Base-by-base conservation (phyloP, 92 coral and sea anemone genomes). In the Diadumene lineata region DNA sequence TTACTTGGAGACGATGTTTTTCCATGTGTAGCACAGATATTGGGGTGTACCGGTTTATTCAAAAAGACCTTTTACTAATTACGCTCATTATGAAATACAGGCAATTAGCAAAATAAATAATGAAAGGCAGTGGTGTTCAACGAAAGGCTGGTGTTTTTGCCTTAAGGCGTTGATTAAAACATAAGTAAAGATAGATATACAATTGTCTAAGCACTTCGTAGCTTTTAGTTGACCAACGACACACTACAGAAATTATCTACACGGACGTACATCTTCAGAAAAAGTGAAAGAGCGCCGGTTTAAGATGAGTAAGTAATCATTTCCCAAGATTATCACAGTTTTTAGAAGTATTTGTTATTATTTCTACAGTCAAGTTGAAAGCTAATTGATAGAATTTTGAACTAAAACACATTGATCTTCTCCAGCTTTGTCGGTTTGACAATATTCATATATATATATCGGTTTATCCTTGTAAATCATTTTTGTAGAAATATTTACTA, bases 61-160 rank as follows among this genome's bases (percentile, higher is more conserved):
- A 56, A 56, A 72, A 72, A 72, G 66, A n/a, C 11, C 31, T 72
- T 72, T 72, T 32, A n/a, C n/a, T n/a, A 72, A 72, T 72, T 72
- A 72, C 43, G 11, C 18, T 16, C 65, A 30, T n/a, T 56, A 72
- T 56, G 53, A 56, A 72, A 72, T 56, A 56, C 50, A 72, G 77
- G 70, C 79, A 74, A 74, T 74, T 74, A 74, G 69, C 56, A 74
- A 50, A 64, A 74, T 74, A 74, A 74, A 74, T 74, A 74, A 74
- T 74, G 60, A 44, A n/a, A 74, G 79, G 43, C 43, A 74, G 70
- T 63, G 69, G 69, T 72, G 77, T 56, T 56, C 56, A 66, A 38
- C 51, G 29, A 17, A 26, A 30, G 31, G 31, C 64, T 53, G 18
- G 64, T 57, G 65, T 57, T 72, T n/a, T 72, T 56, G 77, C 77